A percentile compares a stretch with the other conserved stretches of the same genome.
phyloP scores from a whole-genome alignment of 2,888 invertebrate genomes.

The Megaustenia siamemsis region DNA sequence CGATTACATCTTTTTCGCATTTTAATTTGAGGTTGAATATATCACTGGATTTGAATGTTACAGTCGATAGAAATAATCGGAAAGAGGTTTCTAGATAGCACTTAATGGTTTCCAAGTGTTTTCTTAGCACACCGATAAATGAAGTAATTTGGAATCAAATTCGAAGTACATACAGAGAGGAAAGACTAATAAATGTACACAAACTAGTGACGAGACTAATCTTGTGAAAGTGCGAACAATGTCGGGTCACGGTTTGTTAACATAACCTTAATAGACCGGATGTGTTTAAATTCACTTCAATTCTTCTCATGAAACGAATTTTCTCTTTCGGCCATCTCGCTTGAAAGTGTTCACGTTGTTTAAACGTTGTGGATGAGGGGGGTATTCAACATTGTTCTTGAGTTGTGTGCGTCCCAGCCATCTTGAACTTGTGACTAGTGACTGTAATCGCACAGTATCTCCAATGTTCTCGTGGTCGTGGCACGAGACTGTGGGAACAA shows the following conservation, averaged over 20 bases:
- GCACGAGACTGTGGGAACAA: background rate
- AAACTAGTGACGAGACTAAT: background rate
- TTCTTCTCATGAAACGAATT: constrained; percentile 3
- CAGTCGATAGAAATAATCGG: background rate
- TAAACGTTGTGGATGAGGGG: background rate
- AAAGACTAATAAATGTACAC: background rate
- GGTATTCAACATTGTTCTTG: background rate
- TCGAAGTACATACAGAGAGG: background rate
- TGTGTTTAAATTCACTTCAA: constrained; percentile 1
- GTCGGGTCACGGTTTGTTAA: constrained; percentile 11
- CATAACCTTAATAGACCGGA: background rate
- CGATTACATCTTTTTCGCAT: no score
- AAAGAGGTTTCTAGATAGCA: background rate
- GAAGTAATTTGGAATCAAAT: background rate
- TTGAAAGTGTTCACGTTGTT: constrained; percentile 10
- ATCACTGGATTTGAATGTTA: background rate
- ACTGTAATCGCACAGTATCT: background rate
- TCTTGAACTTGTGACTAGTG: background rate
- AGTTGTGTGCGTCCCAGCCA: background rate
- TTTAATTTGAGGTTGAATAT: background rate
- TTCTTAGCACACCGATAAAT: background rate
- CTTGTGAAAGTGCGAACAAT: constrained; percentile 28
- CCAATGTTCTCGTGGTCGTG: background rate
- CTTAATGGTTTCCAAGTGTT: background rate
- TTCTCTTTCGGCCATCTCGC: background rate